Base-by-base conservation (phyloP, 2,113 vertebrate species). In the Myotis brandtii region DNA sequence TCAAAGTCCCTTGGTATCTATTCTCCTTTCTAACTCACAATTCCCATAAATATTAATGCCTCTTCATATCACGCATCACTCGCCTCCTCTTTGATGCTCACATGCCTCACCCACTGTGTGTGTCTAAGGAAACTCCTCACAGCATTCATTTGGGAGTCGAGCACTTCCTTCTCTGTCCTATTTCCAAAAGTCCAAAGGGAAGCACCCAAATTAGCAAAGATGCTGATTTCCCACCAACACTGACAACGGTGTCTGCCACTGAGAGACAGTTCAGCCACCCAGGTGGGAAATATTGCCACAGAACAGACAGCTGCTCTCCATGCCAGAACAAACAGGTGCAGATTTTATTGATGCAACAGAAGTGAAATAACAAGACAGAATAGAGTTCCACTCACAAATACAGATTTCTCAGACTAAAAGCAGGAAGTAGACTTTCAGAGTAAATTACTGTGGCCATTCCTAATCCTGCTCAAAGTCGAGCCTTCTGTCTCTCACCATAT, bases 301-400 rank as follows among this genome's bases (percentile, higher is more conserved):
- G 94, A 95, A 89, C 56, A 97, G 89, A 98, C 92, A 98, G 91
- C 86, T 95, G 73, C 87, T 98, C 81, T 94, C 79, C 30, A 62
- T 98, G 98, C 98, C 98, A 98, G 95, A 98, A 98, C 86, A 98
- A 98, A 98, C 98, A 99, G 98, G 98, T 98, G 98, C 89, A 95
- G 94, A 59, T 97, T 98, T 98, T 98, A 98, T 94, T 97, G 96
- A 97, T 70, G 89, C 88, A 98, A 97, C 96, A 98, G 93, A 96
- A 89, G 80, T 6, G 18, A 95, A 97, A 98, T 97, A 98, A 69
- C 93, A 97, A 98, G 95, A 97, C 92, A 98, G 97, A 97, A 95
- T 76, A 93, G 52, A 92, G 46, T 64, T 96, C 70, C n/a, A 73
- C 90, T 91, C 66, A 54, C 89, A 96, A 93, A 97, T 94, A 82